Evolutionary conservation across 2,113 vertebrate species (phyloP).

Genomic region (Cyphomyrus discorhynchus): DNA sequence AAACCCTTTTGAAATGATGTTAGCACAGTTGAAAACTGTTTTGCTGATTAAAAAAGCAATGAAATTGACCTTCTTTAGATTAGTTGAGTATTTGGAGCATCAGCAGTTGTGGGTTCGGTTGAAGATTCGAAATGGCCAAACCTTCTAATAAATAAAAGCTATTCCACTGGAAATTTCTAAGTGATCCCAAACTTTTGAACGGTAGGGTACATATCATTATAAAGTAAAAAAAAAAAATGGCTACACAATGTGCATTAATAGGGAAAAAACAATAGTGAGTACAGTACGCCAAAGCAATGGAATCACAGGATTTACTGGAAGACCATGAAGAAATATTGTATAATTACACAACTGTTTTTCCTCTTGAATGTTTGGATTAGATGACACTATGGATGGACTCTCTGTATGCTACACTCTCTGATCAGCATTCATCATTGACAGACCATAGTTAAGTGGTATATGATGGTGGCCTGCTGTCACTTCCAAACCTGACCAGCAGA

Average conservation of each 20-base stretch:
- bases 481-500: not conserved
- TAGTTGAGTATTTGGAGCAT: too few relatives aligned
- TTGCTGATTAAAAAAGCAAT: too few relatives aligned
- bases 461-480: not conserved
- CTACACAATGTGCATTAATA: not conserved
- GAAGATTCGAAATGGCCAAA: too few relatives aligned
- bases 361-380: not conserved
- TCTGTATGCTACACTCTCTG: not conserved
- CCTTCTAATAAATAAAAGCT: too few relatives aligned
- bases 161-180: too few relatives aligned
- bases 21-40: too few relatives aligned
- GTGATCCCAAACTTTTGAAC: too few relatives aligned
- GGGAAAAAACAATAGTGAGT: not conserved
- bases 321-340: not conserved
- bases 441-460: not conserved
- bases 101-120: too few relatives aligned
- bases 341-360: not conserved
- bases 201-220: not conserved
- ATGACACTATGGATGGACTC: not conserved
- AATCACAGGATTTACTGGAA: not conserved
- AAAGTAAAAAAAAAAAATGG: not conserved
- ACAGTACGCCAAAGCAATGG: not conserved
- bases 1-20: too few relatives aligned
- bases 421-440: not conserved
- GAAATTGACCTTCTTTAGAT: too few relatives aligned